Evolutionary conservation across 2,888 invertebrate species (phyloP), one percentile per base, ranked within the genome.

Genomic region (Drosophila kanekoi): DNA sequence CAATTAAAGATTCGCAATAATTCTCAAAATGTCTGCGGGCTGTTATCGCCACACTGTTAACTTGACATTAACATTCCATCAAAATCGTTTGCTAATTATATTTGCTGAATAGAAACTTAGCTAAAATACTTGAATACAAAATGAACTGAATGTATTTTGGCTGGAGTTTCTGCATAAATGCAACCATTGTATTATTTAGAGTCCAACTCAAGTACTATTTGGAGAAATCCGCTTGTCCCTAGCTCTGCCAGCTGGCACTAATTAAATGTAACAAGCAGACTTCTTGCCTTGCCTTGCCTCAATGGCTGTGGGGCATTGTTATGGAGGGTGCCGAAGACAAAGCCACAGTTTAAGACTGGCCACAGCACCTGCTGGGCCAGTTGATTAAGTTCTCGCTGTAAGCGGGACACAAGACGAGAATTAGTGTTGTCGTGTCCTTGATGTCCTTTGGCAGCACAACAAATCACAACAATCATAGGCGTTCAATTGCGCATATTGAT

Each of bases 401-500:
- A 28, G 52, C 35, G 20, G 40, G 18, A 23, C 51, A 51, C 18
- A 35, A 38, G 13, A 20, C 10, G 13, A 40, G 51, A 28, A 62
- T 62, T 37, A 43, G 35, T 38, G 57, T 14, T 18, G 40, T 23
- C 35, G 9, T n/a, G 56, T 35, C 33, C 49, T 61, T 38, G 45
- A 14, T 41, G 57, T 43, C 33, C 56, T 23, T 1, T 28, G 68
- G 14, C 43, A 44, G 38, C 47, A 32, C 70, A 51, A 66, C 77
- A 84, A 84, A 83, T 88, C 81, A 85, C 77, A 82, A 85, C 79
- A 83, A 86, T 86, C 79, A 77, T 66, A 70, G 57, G 68, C 70
- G 81, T 76, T 81, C 87, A 88, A 89, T 89, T 89, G 89, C 74
- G 87, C 84, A 81, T 85, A 85, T 79, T 84, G 81, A 89, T 89